A percentile compares a stretch with the other conserved stretches of the same genome.
Conservation (phyloP, 1,140 invertebrate genomes). For the Metaphire vulgaris region DNA sequence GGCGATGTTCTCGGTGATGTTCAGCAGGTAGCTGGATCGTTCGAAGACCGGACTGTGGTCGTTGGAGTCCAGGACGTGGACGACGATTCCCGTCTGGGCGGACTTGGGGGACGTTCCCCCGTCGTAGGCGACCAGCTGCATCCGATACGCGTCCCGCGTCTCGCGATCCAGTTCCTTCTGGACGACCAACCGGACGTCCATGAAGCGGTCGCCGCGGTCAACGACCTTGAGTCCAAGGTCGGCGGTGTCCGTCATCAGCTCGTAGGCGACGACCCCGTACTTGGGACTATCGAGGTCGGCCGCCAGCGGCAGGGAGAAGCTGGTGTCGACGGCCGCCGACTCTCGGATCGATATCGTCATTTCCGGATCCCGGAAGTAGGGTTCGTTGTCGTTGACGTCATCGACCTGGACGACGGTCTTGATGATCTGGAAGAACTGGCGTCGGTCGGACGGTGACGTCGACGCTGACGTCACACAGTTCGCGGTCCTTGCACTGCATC, state of each 20-base stretch:
- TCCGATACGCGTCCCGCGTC: slow-evolving; percentile 12
- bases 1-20: slow-evolving; percentile 79
- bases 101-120: slow-evolving; percentile 20
- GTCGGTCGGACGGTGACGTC: slow-evolving; percentile 20
- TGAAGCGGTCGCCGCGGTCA: not conserved
- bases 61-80: slow-evolving; percentile 38
- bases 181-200: slow-evolving; percentile 21
- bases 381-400: slow-evolving; percentile 88
- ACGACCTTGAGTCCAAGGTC: not conserved
- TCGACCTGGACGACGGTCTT: slow-evolving; percentile 64
- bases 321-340: slow-evolving; percentile 8
- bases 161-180: slow-evolving; percentile 24
- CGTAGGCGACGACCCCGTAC: slow-evolving; percentile 23
- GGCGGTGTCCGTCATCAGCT: not conserved
- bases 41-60: slow-evolving; percentile 51
- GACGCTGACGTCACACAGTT: slow-evolving; percentile 6
- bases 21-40: slow-evolving; percentile 52
- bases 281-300: slow-evolving; percentile 26
- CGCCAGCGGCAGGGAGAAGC: slow-evolving; percentile 9
- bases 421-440: slow-evolving; percentile 23
- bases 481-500: slow-evolving; percentile 11
- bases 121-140: slow-evolving; percentile 25
- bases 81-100: slow-evolving; percentile 12
- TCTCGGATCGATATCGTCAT: slow-evolving; percentile 14
- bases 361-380: slow-evolving; percentile 59